Base-by-base conservation (phyloP, 2,797 vertebrate genomes). In the Babyrousa celebensis region DNA sequence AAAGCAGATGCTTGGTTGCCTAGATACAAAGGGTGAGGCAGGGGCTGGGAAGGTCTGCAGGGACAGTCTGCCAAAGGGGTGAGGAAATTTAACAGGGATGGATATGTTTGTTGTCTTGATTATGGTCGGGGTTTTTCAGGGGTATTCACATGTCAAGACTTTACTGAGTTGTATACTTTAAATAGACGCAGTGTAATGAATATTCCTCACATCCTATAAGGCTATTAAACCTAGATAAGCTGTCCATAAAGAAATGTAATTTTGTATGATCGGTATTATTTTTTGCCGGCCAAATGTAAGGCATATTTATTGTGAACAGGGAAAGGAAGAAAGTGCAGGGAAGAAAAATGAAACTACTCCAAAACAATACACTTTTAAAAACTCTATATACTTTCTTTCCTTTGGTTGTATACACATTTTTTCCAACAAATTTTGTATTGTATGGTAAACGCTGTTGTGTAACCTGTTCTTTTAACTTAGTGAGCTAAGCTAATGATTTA, bases 281-380 rank as follows among this genome's bases (percentile, higher is more conserved):
- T 23, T 14, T 67, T 82, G 21, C n/a, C 12, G n/a, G 84, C 6
- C 48, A 80, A 32, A 62, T 32, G 27, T 54, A 85, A 87, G 70
- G 52, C 14, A 15, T 60, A n/a, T 23, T 60, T 79, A 48, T 78
- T n/a, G 9, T 17, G 72, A 48, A 71, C 23, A 12, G 27, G 11
- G 77, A 90, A 87, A 67, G 36, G 12, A 85, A 62, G 48, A 17
- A 85, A 85, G 12, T 23, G 1, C 12, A 58, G 56, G 40, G 60
- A 77, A 67, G 36, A 68, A 72, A 97, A 97, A 74, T 78, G 32
- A 89, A 70, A 72, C 3, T 27, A n/a, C 15, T 32, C 23, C 32
- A 63, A 91, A 96, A 80, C 71, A 87, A 84, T 10, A 6, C 8
- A 8, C 32, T 78, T 78, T 85, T 21, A n/a, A 86, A 92, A 88